Evolutionary conservation across 2,113 vertebrate genomes (phyloP), one percentile per base, ranked within the genome.

Genomic region (Acanthochromis polyacanthus): DNA sequence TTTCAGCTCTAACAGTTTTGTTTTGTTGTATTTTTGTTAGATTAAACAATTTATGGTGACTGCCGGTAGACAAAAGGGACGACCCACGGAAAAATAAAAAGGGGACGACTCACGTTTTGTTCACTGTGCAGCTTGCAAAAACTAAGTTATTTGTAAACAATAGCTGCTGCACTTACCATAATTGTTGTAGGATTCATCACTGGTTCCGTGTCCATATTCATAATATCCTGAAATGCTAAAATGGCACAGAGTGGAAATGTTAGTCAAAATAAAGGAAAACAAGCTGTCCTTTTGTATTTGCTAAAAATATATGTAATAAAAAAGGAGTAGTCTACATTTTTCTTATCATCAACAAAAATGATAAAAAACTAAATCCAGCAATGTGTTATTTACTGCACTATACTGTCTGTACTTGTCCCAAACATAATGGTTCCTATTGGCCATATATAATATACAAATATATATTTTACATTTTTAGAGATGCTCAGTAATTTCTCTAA

Each of bases 171-270:
- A 75, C 96, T 96, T 96, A 99, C 98, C 97, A 45, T 99, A 99
- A 94, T 93, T 97, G 93, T 97, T 96, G 85, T 98, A 99, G 90
- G 95, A 89, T 72, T 99, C 97, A 85, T 99, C 97, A 38, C 91
- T 96, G 89, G 95, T 95, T 90, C 96, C 95, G 1, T 97, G 97
- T 92, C 96, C 94, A 0, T 99, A 99, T 89, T 98, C 96, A 71
- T 98, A 98, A 95, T 98, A 99, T 73, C 98, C 98, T 90, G 97
- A 97, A 90, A 96, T 93, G 75, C 98, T 99, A 90, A 75, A 75
- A 96, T 92, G 15, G 94, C 81, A 95, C 91, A 79, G 12, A 76
- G 38, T 0, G 11, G 40, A 71, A 62, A 78, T 23, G 67, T 61
- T 0, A 30, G 60, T 75, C 14, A 83, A 68, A 40, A 45, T 4